Base-by-base conservation (phyloP, 2,888 invertebrate genomes). In the Ypsolopha scabrella region DNA sequence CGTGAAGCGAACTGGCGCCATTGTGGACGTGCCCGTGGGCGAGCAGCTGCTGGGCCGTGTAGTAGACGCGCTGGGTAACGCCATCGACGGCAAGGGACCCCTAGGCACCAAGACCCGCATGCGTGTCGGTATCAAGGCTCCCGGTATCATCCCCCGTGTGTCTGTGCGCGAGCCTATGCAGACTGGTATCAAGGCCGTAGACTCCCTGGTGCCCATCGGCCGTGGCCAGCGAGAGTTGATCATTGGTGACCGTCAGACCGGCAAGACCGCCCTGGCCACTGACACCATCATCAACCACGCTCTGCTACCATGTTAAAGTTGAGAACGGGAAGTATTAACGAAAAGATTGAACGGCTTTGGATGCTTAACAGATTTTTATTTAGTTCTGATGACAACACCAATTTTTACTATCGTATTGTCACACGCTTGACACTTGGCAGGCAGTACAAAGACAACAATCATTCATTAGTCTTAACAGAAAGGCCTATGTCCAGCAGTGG, bases 281-380 rank as follows among this genome's bases (percentile, higher is more conserved):
- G 99, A 99, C 82, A 97, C 98, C 64, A 99, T 99, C 86, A 99
- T 99, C 88, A 99, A 99, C 88, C 99, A 99, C n/a, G n/a, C n/a
- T n/a, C n/a, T n/a, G n/a, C n/a, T n/a, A n/a, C n/a, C n/a, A n/a
- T n/a, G n/a, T n/a, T n/a, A n/a, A n/a, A n/a, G n/a, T n/a, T n/a
- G n/a, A n/a, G n/a, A n/a, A n/a, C n/a, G n/a, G n/a, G n/a, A n/a
- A n/a, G n/a, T n/a, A n/a, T n/a, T n/a, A n/a, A n/a, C n/a, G n/a
- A n/a, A n/a, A n/a, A n/a, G n/a, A n/a, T n/a, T n/a, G n/a, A n/a
- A n/a, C n/a, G n/a, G n/a, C n/a, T n/a, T n/a, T n/a, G n/a, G n/a
- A n/a, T n/a, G n/a, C n/a, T n/a, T n/a, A n/a, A n/a, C n/a, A n/a
- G n/a, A n/a, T n/a, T n/a, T n/a, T n/a, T n/a, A n/a, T n/a, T n/a